Percentiles rank a stretch among this genome's conserved stretches.
phyloP scores from a whole-genome alignment of 2,113 vertebrate species.

The Cacatua alba region DNA sequence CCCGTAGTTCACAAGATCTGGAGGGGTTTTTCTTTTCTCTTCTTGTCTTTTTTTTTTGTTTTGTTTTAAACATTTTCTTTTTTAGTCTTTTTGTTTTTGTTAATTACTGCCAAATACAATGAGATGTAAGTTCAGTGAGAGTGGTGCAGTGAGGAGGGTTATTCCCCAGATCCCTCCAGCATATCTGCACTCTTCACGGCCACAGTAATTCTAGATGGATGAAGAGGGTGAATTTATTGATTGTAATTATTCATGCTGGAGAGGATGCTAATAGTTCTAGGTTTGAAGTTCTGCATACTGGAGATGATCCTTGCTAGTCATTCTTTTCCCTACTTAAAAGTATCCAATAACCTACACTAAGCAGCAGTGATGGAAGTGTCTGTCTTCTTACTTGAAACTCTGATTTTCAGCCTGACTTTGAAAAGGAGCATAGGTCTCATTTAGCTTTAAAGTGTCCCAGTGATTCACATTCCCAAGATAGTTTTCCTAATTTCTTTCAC shows the following conservation, averaged over 20 bases:
- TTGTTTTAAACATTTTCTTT: too few relatives aligned
- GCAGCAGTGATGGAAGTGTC: background rate
- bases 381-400: conserved; percentile 22
- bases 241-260: background rate
- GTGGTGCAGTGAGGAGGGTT: background rate
- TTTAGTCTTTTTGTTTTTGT: background rate
- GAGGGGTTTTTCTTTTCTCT: background rate
- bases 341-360: conserved; percentile 26
- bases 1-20: background rate
- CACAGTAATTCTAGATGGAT: conserved; percentile 23
- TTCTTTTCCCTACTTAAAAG: background rate
- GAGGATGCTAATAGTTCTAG: background rate
- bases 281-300: background rate
- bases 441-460: background rate
- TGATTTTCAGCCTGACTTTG: conserved; percentile 11
- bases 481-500: conserved; percentile 42
- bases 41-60: background rate
- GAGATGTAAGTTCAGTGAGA: background rate
- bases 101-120: background rate
- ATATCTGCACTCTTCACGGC: background rate
- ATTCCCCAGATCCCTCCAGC: background rate
- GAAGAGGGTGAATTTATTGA: conserved; percentile 28
- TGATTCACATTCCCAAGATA: conserved; percentile 26
- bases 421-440: conserved; percentile 1
- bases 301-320: background rate